Base-by-base conservation (phyloP, 2,797 vertebrate species). In the Melanotaenia maccullochi region DNA sequence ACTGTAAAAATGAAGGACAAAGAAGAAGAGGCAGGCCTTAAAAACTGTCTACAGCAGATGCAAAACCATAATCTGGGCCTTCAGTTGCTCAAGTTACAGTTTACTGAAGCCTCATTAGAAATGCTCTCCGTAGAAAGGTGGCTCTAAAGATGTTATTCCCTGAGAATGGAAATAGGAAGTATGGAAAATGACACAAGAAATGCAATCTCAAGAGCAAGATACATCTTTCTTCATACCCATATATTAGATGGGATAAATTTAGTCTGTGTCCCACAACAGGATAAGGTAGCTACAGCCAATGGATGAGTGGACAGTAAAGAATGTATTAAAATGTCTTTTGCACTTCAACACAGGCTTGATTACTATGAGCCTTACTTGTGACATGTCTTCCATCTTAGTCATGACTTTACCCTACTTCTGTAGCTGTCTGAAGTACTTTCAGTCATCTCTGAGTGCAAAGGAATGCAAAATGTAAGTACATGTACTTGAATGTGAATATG, bases 401-500 rank as follows among this genome's bases (percentile, higher is more conserved):
- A 11, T 62, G 75, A 79, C 76, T 82, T 78, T 71, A 60, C 52
- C 60, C 57, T 47, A 80, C 61, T 68, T 82, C 74, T 64, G 42
- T 42, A 60, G 47, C 36, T 73, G 73, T 73, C 71, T 65, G 47
- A 64, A 56, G 77, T 70, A 75, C 70, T 85, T 73, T 81, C 79
- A 86, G 68, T 81, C 74, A 76, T 89, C 73, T 67, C 78, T 4
- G 68, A 76, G 84, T 64, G 81, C 73, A 47, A 59, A 71, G 71
- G 84, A 85, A 89, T 85, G 79, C 86, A 86, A 85, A 85, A 89
- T 88, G 86, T 75, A 72, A 81, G 87, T 68, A 78, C 44, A 55
- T 78, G 88, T 78, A 86, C 86, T 82, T 80, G 83, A 87, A 89
- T 89, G 84, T 76, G 82, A 83, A 86, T 83, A 65, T 68, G 77